Conservation (phyloP, 2,888 invertebrate species). For the Thysanoteuthis rhombus region DNA sequence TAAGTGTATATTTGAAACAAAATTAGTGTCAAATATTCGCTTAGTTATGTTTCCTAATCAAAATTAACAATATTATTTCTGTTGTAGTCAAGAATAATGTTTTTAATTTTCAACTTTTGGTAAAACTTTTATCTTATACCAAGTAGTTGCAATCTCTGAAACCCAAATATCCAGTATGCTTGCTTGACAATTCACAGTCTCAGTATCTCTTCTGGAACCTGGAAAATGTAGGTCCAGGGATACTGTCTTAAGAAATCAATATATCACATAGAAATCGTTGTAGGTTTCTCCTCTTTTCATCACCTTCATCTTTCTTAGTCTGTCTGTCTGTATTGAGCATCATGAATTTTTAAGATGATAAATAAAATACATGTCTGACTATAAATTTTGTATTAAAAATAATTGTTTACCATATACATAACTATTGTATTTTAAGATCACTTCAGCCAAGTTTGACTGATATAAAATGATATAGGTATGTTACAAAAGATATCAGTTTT, state of each 20-base stretch:
- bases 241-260: slow-evolving; percentile 12
- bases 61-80: slow-evolving; percentile 12
- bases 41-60: background rate
- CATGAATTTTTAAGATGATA: background rate
- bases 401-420: background rate
- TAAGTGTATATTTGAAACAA: background rate
- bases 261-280: slow-evolving; percentile 12
- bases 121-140: background rate
- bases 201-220: background rate
- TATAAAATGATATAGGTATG: background rate
- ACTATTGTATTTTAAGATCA: background rate
- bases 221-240: background rate
- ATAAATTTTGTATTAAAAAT: background rate
- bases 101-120: background rate
- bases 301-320: background rate
- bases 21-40: background rate
- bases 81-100: background rate
- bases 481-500: background rate
- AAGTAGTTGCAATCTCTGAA: background rate
- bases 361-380: slow-evolving; percentile 12
- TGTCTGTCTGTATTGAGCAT: slow-evolving; percentile 12
- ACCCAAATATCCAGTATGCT: slow-evolving; percentile 12
- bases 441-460: background rate
- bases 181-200: background rate
- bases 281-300: slow-evolving; percentile 12